phyloP scores from a whole-genome alignment of 2,797 vertebrate species.

The Squalus acanthias region DNA sequence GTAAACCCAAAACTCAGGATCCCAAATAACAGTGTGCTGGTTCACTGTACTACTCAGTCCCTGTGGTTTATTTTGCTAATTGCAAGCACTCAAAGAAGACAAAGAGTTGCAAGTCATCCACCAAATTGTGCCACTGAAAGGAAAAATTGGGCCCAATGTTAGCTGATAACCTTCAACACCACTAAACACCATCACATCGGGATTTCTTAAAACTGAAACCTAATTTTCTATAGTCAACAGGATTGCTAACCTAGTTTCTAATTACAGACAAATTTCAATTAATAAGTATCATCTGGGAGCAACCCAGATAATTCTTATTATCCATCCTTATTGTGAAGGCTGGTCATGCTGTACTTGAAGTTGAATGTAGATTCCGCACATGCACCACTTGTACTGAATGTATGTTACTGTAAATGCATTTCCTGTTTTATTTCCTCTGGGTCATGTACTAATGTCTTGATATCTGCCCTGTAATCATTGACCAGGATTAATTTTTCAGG shows the following conservation, averaged over 20 bases:
- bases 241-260: conserved; percentile 33
- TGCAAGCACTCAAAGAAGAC: not conserved
- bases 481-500: not conserved
- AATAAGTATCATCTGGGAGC: conserved; percentile 16
- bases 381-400: not conserved
- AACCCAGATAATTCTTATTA: conserved; percentile 18
- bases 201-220: not conserved
- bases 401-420: not conserved
- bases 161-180: not conserved
- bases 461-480: not conserved
- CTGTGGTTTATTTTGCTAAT: not conserved
- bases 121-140: not conserved
- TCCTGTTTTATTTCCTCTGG: not conserved
- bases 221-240: conserved; percentile 15
- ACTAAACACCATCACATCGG: not conserved
- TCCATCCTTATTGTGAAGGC: not conserved
- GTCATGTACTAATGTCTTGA: not conserved
- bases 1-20: not conserved
- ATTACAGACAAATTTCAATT: conserved; percentile 37
- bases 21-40: not conserved
- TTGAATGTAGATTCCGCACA: not conserved
- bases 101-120: not conserved
- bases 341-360: not conserved
- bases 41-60: not conserved
- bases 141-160: not conserved